Evolutionary conservation across 2,113 vertebrate species (phyloP), one percentile per base, ranked within the genome.

Genomic region (Siphamia tubifer): DNA sequence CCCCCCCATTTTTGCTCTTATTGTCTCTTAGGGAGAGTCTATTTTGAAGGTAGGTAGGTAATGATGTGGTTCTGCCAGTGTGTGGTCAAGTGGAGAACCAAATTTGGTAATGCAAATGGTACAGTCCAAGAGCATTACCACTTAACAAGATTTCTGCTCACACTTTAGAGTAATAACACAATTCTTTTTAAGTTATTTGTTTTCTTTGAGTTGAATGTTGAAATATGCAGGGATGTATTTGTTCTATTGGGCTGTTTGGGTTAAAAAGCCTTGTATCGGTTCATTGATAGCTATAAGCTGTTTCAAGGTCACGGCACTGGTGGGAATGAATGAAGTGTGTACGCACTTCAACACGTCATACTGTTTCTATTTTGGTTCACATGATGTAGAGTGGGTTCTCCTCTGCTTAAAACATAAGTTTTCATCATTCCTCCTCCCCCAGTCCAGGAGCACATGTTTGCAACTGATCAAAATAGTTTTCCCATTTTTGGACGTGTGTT

Each of bases 401-500:
- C 67, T 68, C 30, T 21, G 39, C 49, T 68, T 51, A 48, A 72
- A 81, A 55, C 69, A 24, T 10, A 34, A 12, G 20, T 64, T 67
- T 55, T 64, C 17, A 56, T 54, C 38, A 38, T 39, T 24, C 3
- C 57, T 40, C 36, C 9, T 35, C 73, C 68, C 28, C 27, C 38
- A 55, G 57, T 61, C 57, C 60, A 62, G 63, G 52, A 57, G 64
- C 55, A 39, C 47, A 62, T 68, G 60, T 80, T 79, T 79, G 57
- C 69, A 89, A 65, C 60, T 24, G 68, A 87, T 87, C 64, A 79
- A 92, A 93, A 93, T 94, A 91, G 82, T 93, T 94, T 94, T 91
- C 87, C 94, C 93, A 92, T 94, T 94, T 94, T 94, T 92, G 90
- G 92, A 75, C 43, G 69, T 81, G 82, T 67, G 54, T 82, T 84